Base-by-base conservation (phyloP, 2,113 vertebrate species). In the Philantomba maxwellii region DNA sequence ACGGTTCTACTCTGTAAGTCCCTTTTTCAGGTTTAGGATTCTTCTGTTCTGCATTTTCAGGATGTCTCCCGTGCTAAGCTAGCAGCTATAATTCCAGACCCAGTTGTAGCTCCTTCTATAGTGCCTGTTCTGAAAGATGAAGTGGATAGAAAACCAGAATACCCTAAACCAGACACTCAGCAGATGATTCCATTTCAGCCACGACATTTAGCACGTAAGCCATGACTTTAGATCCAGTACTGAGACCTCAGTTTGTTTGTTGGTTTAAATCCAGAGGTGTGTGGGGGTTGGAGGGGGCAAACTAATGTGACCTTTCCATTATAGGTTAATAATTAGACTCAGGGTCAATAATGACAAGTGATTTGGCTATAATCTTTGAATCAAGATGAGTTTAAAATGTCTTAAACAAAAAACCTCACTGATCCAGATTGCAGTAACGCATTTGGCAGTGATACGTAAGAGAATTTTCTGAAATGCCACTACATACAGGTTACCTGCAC, bases 161-260 rank as follows among this genome's bases (percentile, higher is more conserved):
- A 99, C 97, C 99, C 99, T 43, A 99, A 99, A 98, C 99, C 99
- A 17, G 99, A 99, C 98, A 99, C 99, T 43, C 99, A 99, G 92
- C 99, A 99, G 97, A 99, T 99, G 99, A 99, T 99, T 98, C 99
- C 99, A 83, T 99, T 99, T 97, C 99, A 99, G 98, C 99, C 99
- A 39, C 99, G 99, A 93, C 99, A 99, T 98, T 99, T 99, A 95
- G 99, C 99, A 96, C 99, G 99, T 99, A 99, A 98, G 99, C 98
- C 95, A 89, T 86, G 25, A 12, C 11, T 64, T 92, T 84, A n/a
- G 64, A 81, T 84, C 57, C 93, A 93, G 90, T 85, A 83, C 93
- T 19, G 28, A 97, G 82, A 92, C 66, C 51, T 95, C 43, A 14
- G 58, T 95, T 84, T 82, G 73, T 93, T 94, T 93, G 36, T 45